Evolutionary conservation across 30 jellyfish, hydroid and myxozoan genomes (phyloP), one percentile per base, ranked within the genome.

Genomic region (Nemopilema nomurai): DNA sequence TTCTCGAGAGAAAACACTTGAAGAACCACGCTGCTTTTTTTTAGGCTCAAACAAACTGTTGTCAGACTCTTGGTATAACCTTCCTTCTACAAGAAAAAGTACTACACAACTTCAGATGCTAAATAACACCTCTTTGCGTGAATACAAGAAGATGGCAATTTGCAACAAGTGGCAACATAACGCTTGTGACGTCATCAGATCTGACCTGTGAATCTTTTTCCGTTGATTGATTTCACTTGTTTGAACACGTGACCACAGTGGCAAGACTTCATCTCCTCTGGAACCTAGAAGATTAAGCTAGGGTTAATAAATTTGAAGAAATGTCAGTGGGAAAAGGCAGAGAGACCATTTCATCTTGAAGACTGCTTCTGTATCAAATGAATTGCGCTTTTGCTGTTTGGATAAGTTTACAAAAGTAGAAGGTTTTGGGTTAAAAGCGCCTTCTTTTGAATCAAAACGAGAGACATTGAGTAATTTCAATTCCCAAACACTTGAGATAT

Each of bases 161-260:
- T 16, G 20, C 18, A 51, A 13, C 67, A 16, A 51, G 67, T 51
- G 67, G 67, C 67, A 13, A 41, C 9, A 41, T 41, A 13, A 3
- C 57, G 13, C 13, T 41, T 41, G 13, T 41, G 57, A 41, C 57
- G 57, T 41, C 57, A 41, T 41, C 9, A 3, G 57, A 3, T 13
- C 16, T 62, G 31, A 84, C 93, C 93, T 73, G 87, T 84, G 62
- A 84, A 73, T 27, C 93, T 74, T 74, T 84, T 84, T 26, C 93
- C 93, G 53, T 84, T 84, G 69, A 74, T 84, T 22, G 87, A 84
- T 62, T 84, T 84, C 28, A 77, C 70, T 79, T 84, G 93, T 64
- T 73, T 84, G 87, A 84, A 84, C 29, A 84, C 93, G 49, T 84
- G 93, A 28, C 93, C 93, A 72, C 93, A 84, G 26, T 62, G 52